These are phyloP conservation scores for Ectemnius cavifrons DNA, from an alignment of 2,888 invertebrate species.

Conservation along the genomic window DNA sequence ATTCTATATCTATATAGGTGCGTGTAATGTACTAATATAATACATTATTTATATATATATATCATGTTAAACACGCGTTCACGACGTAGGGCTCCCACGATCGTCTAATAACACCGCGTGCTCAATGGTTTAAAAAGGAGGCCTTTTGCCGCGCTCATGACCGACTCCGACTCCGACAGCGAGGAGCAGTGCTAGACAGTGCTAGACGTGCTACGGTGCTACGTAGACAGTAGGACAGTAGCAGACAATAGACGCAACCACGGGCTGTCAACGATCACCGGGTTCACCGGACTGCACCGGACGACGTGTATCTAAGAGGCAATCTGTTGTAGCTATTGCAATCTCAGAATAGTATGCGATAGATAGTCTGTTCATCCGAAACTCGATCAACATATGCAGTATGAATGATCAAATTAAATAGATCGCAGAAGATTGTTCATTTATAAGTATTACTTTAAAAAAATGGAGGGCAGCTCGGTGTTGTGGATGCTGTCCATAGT, in stretches of 20 bases:
- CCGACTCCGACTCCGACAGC: slow-evolving; percentile 15
- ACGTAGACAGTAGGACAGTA: slow-evolving; percentile 63
- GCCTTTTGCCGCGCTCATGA: no score
- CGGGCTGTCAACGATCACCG: neutral
- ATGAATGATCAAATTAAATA: slow-evolving; percentile 28
- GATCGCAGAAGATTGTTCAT: slow-evolving; percentile 21
- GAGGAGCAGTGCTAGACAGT: slow-evolving; percentile 38
- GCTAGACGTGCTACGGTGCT: no score
- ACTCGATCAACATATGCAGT: slow-evolving; percentile 24
- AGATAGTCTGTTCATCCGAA: slow-evolving; percentile 13
- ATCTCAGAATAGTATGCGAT: slow-evolving; percentile 23
- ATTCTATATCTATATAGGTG: no score
- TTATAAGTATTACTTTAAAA: slow-evolving; percentile 51
- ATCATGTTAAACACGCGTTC: no score
- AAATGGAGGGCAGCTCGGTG: slow-evolving; percentile 91
- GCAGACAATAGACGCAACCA: slow-evolving; percentile 29
- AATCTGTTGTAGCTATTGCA: no score
- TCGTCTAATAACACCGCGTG: no score
- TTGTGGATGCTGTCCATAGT: slow-evolving; percentile 91
- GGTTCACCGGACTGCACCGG: no score
- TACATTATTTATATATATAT: no score
- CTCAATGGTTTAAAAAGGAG: no score
- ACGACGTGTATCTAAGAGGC: no score
- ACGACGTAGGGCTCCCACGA: no score
- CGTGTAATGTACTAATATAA: no score